phyloP scores from a whole-genome alignment of 2,797 vertebrate genomes.

The Gymnodraco acuticeps region DNA sequence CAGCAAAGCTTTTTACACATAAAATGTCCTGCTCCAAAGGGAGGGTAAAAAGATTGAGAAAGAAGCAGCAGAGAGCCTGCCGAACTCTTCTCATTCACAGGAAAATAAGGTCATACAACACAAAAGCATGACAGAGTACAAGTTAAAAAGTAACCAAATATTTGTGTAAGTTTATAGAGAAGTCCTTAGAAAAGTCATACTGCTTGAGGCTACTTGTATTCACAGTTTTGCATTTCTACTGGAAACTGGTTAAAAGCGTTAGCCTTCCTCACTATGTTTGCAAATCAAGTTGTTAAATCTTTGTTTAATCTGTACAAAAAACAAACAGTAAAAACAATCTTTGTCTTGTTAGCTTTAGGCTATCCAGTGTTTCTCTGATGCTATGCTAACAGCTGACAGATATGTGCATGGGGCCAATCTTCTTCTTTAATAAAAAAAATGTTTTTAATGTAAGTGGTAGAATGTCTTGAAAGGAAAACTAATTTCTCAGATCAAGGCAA shows the following conservation, averaged over 20 bases:
- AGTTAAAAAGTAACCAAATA: conserved; percentile 28
- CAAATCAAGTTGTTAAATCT: too few species aligned
- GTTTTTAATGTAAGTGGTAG: not conserved
- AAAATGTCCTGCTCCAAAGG: conserved; percentile 62
- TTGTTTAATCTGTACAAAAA: too few species aligned
- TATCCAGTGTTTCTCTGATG: not conserved
- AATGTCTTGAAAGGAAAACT: not conserved
- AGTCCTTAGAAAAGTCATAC: not conserved
- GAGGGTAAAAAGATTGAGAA: conserved; percentile 30
- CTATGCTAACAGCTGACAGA: not conserved
- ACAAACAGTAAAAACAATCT: too few species aligned
- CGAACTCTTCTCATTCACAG: conserved; percentile 29
- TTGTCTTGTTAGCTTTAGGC: too few species aligned
- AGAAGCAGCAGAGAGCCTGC: conserved; percentile 35
- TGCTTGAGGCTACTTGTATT: too few species aligned
- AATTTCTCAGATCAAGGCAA: not conserved
- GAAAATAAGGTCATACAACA: conserved; percentile 20
- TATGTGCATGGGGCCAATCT: not conserved
- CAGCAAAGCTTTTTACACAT: conserved; percentile 79
- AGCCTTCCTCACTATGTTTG: too few species aligned
- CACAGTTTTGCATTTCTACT: too few species aligned
- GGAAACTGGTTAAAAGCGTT: too few species aligned
- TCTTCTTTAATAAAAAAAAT: not conserved
- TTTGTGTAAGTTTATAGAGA: conserved; percentile 1
- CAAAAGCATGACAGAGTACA: not conserved